These are phyloP conservation scores for Psittacara wagleri DNA, from an alignment of 2,113 vertebrate species.

Conservation along the genomic window DNA sequence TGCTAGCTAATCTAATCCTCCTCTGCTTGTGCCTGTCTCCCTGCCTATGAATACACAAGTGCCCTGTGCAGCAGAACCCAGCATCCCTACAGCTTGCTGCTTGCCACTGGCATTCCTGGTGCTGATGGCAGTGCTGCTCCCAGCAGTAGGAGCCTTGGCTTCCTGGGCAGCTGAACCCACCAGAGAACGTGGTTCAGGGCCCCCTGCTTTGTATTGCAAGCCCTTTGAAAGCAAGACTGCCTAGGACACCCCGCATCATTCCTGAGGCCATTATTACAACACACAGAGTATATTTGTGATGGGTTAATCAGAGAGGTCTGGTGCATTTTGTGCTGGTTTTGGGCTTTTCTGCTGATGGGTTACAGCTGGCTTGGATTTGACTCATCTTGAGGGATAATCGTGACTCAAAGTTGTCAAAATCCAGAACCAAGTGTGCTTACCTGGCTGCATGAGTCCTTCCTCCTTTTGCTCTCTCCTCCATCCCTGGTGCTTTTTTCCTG, in stretches of 20 bases:
- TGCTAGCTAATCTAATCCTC: background rate
- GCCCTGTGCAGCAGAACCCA: background rate
- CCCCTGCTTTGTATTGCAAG: background rate
- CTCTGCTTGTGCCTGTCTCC: accelerated
- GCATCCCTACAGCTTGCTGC: background rate
- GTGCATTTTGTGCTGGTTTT: accelerated
- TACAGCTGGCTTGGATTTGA: background rate
- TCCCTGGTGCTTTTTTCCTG: accelerated
- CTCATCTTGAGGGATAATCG: background rate
- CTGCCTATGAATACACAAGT: background rate
- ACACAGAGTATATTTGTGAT: background rate
- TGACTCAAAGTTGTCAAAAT: background rate
- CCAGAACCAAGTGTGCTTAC: background rate
- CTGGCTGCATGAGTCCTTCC: background rate
- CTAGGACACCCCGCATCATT: accelerated
- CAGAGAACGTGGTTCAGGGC: background rate
- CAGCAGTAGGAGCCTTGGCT: background rate
- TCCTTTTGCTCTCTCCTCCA: background rate
- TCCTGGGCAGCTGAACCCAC: background rate
- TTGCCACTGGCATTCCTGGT: background rate
- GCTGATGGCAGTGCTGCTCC: background rate
- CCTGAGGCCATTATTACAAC: background rate
- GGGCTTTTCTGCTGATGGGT: background rate
- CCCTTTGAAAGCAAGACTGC: background rate
- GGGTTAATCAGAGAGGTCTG: background rate